phyloP scores from a whole-genome alignment of 2,113 vertebrate genomes.

The Onychorhynchus coronatus region DNA sequence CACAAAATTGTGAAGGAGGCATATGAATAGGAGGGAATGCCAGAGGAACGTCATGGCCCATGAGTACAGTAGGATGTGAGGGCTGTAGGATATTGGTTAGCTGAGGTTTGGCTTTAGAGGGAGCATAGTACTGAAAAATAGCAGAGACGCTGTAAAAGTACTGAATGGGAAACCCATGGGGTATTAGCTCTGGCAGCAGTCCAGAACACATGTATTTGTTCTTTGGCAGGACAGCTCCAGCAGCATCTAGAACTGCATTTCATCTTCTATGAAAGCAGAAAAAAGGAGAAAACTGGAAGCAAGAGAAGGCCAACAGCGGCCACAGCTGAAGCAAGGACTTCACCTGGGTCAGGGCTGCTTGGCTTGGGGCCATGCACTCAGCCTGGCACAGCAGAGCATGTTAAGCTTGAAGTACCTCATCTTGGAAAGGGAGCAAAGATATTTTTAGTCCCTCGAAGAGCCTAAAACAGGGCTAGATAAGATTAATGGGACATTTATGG shows the following conservation, averaged over 20 bases:
- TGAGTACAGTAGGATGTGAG: not conserved
- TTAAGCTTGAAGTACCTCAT: not conserved
- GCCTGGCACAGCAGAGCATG: not conserved
- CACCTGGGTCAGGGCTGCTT: not conserved
- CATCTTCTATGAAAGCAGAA: rapidly evolving
- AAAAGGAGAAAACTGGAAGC: not conserved
- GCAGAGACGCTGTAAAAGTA: not conserved
- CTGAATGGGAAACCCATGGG: not conserved
- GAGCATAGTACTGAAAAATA: not conserved
- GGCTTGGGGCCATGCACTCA: rapidly evolving
- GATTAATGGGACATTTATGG: not conserved
- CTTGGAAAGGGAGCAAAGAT: not conserved
- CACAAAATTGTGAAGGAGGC: not conserved
- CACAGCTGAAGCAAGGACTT: not conserved
- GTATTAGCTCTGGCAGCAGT: not conserved
- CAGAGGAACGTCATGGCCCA: not conserved
- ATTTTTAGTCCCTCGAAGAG: not conserved
- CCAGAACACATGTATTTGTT: not conserved
- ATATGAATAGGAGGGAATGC: not conserved
- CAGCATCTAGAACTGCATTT: not conserved
- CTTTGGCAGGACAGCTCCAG: not conserved
- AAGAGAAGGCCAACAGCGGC: not conserved
- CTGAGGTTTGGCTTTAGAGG: not conserved
- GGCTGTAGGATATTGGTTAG: not conserved
- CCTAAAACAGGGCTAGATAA: not conserved